Evolutionary conservation across 1,140 invertebrate species (phyloP).

Genomic region (Condylostylus longicornis): DNA sequence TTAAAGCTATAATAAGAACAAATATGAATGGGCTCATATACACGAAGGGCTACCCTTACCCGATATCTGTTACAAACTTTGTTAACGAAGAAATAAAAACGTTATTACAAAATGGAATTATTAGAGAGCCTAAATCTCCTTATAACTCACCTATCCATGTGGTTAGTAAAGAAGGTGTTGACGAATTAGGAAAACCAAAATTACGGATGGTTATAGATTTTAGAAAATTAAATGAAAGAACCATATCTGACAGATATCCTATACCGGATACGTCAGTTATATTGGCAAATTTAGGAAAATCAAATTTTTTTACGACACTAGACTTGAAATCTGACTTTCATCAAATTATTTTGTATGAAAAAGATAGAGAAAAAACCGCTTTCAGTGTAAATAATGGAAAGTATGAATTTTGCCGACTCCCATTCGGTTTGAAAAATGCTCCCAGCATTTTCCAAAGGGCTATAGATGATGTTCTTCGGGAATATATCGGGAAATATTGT

Average conservation of each 20-base stretch:
- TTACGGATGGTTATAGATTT: constrained; percentile 19
- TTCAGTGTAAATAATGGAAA: constrained; percentile 23
- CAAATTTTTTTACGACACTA: constrained; percentile 29
- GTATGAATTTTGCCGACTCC: constrained; percentile 14
- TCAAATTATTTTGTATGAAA: constrained; percentile 31
- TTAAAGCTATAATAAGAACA: constrained; percentile 4
- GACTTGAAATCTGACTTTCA: constrained; percentile 35
- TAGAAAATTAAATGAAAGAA: constrained; percentile 22
- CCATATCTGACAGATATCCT: constrained; percentile 31
- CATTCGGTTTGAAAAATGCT: constrained; percentile 17
- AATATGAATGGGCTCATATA: constrained; percentile 7
- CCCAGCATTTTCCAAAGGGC: constrained; percentile 24
- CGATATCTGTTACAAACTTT: constrained; percentile 6
- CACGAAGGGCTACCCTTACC: constrained; percentile 11
- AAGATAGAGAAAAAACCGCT: constrained; percentile 30
- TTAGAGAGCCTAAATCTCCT: constrained; percentile 5
- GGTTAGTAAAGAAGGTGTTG: constrained; percentile 10
- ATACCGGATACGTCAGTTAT: constrained; percentile 35
- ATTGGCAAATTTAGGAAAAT: constrained; percentile 26
- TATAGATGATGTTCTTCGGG: constrained; percentile 11
- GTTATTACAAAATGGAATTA: constrained; percentile 8
- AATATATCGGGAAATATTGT: constrained; percentile 6
- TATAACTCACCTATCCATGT: constrained; percentile 12
- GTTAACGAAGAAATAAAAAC: constrained; percentile 9
- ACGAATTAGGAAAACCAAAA: constrained; percentile 8